phyloP scores from a whole-genome alignment of 2,113 vertebrate genomes.

The Hypanus sabinus region DNA sequence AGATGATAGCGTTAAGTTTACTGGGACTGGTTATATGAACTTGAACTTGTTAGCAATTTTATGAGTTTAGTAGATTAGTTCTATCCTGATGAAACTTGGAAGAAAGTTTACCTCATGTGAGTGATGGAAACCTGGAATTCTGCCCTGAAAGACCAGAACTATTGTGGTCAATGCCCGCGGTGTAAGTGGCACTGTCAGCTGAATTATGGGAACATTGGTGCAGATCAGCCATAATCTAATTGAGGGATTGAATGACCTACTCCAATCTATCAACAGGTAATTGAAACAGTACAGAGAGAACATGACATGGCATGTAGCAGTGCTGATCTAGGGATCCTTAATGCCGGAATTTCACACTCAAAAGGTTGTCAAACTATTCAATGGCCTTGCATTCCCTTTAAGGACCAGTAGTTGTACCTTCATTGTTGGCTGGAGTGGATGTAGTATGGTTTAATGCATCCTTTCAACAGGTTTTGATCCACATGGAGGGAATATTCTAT shows the following conservation, averaged over 20 bases:
- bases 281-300: neutral
- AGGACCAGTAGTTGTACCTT: neutral
- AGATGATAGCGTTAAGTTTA: neutral
- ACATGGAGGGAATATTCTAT: neutral
- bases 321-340: neutral
- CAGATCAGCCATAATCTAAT: neutral
- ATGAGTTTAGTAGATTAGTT: neutral
- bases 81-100: neutral
- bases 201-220: too few species aligned
- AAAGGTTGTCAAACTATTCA: neutral
- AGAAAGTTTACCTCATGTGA: neutral
- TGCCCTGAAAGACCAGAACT: neutral
- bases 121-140: neutral
- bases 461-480: neutral
- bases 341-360: neutral
- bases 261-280: neutral
- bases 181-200: neutral
- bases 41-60: neutral
- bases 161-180: neutral
- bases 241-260: neutral
- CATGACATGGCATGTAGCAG: neutral
- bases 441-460: neutral
- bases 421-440: neutral
- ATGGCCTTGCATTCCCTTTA: neutral
- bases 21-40: neutral